Evolutionary conservation across 2,113 vertebrate species (phyloP).

Genomic region (Murina feae): DNA sequence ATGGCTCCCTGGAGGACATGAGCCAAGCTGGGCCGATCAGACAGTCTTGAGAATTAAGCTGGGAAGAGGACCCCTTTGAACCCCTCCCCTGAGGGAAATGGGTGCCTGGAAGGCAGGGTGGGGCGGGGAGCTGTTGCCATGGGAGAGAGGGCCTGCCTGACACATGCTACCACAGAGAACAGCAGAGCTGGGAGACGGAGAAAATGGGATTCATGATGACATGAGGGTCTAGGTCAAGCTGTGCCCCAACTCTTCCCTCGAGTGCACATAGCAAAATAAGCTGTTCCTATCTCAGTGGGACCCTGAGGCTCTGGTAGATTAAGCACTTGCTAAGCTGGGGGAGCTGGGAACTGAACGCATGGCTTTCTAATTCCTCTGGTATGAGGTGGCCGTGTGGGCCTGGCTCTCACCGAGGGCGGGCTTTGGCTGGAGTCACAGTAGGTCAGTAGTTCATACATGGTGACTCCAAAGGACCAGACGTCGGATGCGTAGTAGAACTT

Average conservation of each 20-base stretch:
- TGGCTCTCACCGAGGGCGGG: constrained; percentile 84
- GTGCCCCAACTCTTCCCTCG: too few relatives aligned
- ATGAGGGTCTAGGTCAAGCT: background rate
- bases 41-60: background rate
- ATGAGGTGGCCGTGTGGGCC: accelerated
- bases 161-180: too few relatives aligned
- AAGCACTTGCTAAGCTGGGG: background rate
- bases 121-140: background rate
- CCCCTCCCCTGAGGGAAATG: background rate
- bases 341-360: background rate
- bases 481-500: constrained; percentile 94
- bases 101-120: too few relatives aligned
- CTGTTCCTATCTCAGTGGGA: background rate
- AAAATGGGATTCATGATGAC: background rate
- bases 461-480: constrained; percentile 95
- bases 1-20: background rate
- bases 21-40: background rate
- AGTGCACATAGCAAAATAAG: background rate
- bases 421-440: constrained; percentile 84
- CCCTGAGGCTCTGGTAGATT: background rate
- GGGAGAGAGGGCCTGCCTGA: background rate
- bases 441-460: constrained; percentile 92
- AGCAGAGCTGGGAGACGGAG: background rate
- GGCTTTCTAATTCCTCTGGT: background rate
- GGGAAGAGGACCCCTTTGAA: background rate